phyloP scores from a whole-genome alignment of 2,888 invertebrate genomes.

The Ophonus ardosiacus region DNA sequence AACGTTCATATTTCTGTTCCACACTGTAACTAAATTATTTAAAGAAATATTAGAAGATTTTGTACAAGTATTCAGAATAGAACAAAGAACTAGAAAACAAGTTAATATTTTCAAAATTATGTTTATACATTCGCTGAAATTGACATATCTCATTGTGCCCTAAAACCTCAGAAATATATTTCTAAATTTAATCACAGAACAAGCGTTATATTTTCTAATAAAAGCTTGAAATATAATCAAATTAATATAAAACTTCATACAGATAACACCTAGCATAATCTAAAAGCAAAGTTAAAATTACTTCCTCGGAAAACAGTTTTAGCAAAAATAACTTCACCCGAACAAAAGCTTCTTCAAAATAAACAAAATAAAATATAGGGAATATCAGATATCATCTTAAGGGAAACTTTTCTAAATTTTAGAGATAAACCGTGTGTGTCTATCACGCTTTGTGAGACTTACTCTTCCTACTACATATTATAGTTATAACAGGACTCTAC shows the following conservation, averaged over 20 bases:
- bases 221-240: neutral
- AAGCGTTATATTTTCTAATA: too few species aligned
- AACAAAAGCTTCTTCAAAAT: neutral
- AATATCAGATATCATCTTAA: neutral
- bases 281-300: neutral
- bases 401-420: neutral
- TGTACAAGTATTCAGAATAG: too few species aligned
- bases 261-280: neutral
- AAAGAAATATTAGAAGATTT: too few species aligned
- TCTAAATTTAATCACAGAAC: too few species aligned
- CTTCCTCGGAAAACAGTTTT: neutral
- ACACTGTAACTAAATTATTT: too few species aligned
- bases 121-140: too few species aligned
- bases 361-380: neutral
- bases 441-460: neutral
- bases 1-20: too few species aligned
- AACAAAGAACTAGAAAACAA: too few species aligned
- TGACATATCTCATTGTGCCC: too few species aligned
- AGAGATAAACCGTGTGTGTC: neutral
- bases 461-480: neutral
- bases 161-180: too few species aligned
- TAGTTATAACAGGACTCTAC: neutral
- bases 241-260: neutral
- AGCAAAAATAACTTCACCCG: neutral
- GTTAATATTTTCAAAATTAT: too few species aligned